These are phyloP conservation scores for Syrmaticus mikado DNA, from an alignment of 2,113 vertebrate species.

Conservation along the genomic window DNA sequence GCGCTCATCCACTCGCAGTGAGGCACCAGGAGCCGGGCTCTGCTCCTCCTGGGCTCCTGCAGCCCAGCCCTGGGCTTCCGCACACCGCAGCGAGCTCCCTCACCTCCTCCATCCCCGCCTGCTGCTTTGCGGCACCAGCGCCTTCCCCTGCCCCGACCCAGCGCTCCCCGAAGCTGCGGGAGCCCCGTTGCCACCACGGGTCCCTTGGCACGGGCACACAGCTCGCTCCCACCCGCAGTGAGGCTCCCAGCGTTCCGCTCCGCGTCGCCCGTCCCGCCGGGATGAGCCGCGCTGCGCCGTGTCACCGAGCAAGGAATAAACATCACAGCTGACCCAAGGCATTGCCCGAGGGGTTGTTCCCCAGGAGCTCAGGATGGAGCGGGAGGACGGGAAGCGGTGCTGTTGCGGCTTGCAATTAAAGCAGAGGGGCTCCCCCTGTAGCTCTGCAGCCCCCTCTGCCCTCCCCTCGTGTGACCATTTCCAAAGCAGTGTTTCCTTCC, in stretches of 20 bases:
- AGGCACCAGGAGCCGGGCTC: neutral
- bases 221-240: neutral
- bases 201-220: neutral
- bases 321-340: neutral
- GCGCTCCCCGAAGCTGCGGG: fast-evolving
- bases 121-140: slow-evolving; percentile 27
- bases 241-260: neutral
- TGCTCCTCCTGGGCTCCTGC: neutral
- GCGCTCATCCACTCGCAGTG: slow-evolving; percentile 89
- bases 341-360: neutral
- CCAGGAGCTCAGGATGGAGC: neutral
- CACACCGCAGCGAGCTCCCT: neutral
- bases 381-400: neutral
- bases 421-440: fast-evolving
- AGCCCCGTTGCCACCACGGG: neutral
- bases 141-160: neutral
- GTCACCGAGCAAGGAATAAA: slow-evolving; percentile 49
- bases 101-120: neutral
- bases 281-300: neutral
- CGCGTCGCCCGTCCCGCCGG: fast-evolving
- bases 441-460: neutral
- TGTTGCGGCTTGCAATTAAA: neutral
- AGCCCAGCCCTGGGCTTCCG: neutral
- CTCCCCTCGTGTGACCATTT: fast-evolving
- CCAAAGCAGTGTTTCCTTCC: neutral